Evolutionary conservation across 2,113 vertebrate species (phyloP).

Genomic region (Periophthalmodon schlosseri): DNA sequence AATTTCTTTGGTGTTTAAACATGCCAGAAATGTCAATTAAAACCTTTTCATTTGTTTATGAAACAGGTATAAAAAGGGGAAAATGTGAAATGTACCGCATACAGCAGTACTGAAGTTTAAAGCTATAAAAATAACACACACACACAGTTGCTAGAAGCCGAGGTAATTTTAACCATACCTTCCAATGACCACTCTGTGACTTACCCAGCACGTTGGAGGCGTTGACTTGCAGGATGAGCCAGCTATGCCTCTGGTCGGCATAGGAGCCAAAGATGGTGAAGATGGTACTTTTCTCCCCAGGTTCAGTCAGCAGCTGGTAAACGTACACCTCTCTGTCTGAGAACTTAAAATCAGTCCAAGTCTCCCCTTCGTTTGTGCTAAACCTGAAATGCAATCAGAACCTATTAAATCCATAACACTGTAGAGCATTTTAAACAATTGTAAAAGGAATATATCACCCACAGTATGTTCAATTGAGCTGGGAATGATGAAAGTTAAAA

Average conservation of each 20-base stretch:
- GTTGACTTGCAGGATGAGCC: conserved; percentile 98
- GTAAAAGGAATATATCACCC: no score
- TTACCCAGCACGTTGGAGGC: conserved; percentile 88
- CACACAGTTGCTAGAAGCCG: conserved; percentile 4
- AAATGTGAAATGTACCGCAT: neutral
- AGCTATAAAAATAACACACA: conserved; percentile 4
- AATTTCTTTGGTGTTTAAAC: no score
- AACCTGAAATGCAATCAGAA: conserved; percentile 74
- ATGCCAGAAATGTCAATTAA: no score
- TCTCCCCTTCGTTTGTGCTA: conserved; percentile 97
- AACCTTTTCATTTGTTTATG: no score
- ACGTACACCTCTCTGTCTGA: conserved; percentile 86
- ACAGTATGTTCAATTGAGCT: no score
- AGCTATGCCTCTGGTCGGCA: conserved; percentile 92
- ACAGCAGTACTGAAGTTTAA: neutral
- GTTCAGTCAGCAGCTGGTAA: conserved; percentile 94
- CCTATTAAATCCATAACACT: neutral
- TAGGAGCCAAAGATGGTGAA: conserved; percentile 98
- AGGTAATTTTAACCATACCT: neutral
- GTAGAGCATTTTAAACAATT: no score
- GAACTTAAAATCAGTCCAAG: conserved; percentile 90
- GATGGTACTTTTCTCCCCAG: conserved; percentile 93
- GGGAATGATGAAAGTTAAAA: no score
- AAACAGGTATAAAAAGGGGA: neutral
- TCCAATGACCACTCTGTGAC: neutral